A percentile compares a stretch with the other conserved stretches of the same genome.
Conservation (phyloP, 64 coral and sea anemone genomes). For the Trachythela sp. region DNA sequence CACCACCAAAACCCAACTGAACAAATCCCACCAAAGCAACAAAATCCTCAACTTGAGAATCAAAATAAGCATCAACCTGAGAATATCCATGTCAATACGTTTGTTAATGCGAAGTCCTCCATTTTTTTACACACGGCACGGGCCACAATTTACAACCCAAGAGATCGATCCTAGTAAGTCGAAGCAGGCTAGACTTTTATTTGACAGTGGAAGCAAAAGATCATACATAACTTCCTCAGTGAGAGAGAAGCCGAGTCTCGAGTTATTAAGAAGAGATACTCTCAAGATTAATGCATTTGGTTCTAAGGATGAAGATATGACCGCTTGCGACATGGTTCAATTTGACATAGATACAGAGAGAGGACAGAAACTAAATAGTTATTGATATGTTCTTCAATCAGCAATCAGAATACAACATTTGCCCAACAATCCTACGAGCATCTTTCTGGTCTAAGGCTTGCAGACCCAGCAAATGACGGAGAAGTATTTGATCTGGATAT, state of each 20-base stretch:
- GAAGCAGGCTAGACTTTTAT: too few relatives aligned
- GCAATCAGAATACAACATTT: too few relatives aligned
- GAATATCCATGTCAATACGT: neutral
- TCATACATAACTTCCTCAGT: conserved; percentile 25
- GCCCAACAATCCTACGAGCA: neutral
- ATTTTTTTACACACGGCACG: conserved; percentile 48
- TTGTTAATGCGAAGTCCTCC: conserved; percentile 14
- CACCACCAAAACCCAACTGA: neutral
- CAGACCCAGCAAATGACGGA: neutral
- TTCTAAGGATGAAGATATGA: neutral
- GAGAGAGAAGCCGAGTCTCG: neutral
- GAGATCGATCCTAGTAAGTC: conserved; percentile 33
- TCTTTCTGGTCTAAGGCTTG: neutral
- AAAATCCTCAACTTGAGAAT: too few relatives aligned
- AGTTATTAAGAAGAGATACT: neutral
- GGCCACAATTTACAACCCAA: neutral
- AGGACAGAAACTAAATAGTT: too few relatives aligned
- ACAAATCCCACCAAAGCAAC: neutral
- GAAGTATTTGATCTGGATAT: neutral
- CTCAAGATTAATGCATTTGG: conserved; percentile 20
- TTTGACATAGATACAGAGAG: conserved; percentile 3
- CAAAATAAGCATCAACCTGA: neutral
- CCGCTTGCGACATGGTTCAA: neutral
- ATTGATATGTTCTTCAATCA: too few relatives aligned
- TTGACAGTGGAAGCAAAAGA: conserved; percentile 36